These are phyloP conservation scores for Eriocheir sinensis DNA, from an alignment of 1,140 invertebrate species.

Conservation along the genomic window DNA sequence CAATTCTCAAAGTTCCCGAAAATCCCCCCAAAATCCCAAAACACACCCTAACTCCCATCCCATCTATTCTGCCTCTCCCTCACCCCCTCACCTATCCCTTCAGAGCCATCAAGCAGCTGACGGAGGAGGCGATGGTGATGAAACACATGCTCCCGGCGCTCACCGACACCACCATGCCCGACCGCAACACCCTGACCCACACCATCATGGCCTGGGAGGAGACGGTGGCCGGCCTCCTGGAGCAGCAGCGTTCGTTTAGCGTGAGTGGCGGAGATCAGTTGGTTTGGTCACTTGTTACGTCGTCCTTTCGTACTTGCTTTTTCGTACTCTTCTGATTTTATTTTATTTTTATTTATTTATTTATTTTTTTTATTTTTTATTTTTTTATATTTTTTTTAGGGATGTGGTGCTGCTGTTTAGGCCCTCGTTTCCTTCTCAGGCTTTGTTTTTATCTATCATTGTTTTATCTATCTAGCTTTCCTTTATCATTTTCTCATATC, in stretches of 20 bases:
- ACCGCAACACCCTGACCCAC: constrained; percentile 34
- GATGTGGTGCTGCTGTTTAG: too few relatives aligned
- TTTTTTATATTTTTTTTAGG: too few relatives aligned
- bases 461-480: too few relatives aligned
- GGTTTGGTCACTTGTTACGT: not conserved
- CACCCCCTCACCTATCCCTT: not conserved
- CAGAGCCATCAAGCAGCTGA: constrained; percentile 57
- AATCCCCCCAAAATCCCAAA: too few relatives aligned
- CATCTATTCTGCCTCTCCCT: too few relatives aligned
- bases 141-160: constrained; percentile 38
- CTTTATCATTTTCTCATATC: too few relatives aligned
- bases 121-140: constrained; percentile 48
- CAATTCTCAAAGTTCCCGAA: too few relatives aligned
- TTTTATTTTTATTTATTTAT: not conserved
- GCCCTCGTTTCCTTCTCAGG: too few relatives aligned
- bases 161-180: constrained; percentile 49
- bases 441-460: too few relatives aligned
- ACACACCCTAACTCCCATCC: not conserved
- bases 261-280: constrained; percentile 35
- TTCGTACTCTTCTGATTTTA: too few relatives aligned
- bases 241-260: constrained; percentile 18
- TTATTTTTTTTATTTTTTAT: too few relatives aligned
- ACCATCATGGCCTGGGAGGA: constrained; percentile 72
- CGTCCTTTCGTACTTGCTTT: too few relatives aligned
- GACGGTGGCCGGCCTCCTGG: constrained; percentile 49